phyloP scores from a whole-genome alignment of 2,888 invertebrate species.

The Cotesia congregata region DNA sequence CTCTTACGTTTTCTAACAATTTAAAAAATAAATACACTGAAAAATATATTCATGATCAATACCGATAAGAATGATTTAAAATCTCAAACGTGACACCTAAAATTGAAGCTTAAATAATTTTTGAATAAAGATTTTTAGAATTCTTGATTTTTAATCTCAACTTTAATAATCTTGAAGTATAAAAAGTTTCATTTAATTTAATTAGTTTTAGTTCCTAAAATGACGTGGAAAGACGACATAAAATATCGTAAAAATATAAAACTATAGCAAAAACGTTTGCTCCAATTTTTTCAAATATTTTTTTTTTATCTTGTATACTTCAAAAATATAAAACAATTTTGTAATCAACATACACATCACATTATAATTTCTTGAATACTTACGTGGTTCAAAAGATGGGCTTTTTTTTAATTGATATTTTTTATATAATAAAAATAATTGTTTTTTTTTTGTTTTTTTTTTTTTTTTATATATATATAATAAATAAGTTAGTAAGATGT shows the following conservation, averaged over 20 bases:
- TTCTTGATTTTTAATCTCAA: slow-evolving; percentile 24
- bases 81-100: slow-evolving; percentile 52
- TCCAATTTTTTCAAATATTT: background rate
- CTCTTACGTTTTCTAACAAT: slow-evolving; percentile 53
- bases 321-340: background rate
- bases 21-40: slow-evolving; percentile 57
- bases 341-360: background rate
- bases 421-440: no score
- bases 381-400: no score
- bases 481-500: background rate
- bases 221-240: background rate
- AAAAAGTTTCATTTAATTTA: slow-evolving; percentile 30
- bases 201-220: slow-evolving; percentile 5
- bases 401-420: no score
- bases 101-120: slow-evolving; percentile 16
- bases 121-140: slow-evolving; percentile 15
- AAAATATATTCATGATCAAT: slow-evolving; percentile 19
- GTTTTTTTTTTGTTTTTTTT: background rate
- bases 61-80: slow-evolving; percentile 37
- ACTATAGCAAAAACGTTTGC: background rate
- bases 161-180: slow-evolving; percentile 33
- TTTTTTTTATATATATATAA: background rate
- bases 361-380: background rate
- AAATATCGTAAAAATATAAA: background rate
- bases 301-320: background rate